Evolutionary conservation across 2,888 invertebrate species (phyloP), one percentile per base, ranked within the genome.

Genomic region (Parasteatoda lunata): DNA sequence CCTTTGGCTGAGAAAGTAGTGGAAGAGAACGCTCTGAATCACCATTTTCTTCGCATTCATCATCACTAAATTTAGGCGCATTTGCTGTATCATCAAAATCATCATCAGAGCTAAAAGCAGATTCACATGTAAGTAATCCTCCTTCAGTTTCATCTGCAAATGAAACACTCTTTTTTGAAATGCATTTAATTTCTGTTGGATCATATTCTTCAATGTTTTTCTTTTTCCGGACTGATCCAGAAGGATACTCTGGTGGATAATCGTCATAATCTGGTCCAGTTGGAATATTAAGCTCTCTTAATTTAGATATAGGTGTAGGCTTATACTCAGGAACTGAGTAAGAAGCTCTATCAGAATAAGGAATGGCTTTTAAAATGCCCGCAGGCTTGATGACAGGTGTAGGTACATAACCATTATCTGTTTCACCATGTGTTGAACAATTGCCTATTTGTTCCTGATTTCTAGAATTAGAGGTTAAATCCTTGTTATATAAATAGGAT

Each of bases 191-290:
- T 85, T 84, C 77, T 15, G 88, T 83, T 0, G 89, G 89, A 77
- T 89, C 89, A 81, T 90, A 90, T 66, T 89, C 89, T 73, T 88
- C 76, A 13, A 82, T 66, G 30, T 88, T 80, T 66, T 84, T 84
- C 13, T 79, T 87, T 73, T 81, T 85, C 15, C 52, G 15, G 11
- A 65, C 13, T 49, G 73, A 45, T 9, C 9, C 4, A 7, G 72
- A 52, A 30, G 30, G 30, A 30, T 77, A 81, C 3, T 69, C 66
- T 5, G 86, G 77, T 49, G 69, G 8, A n/a, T 83, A 64, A 47
- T 76, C 64, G 48, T 69, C 51, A 71, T n/a, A 65, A 8, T 76
- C 59, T 48, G 48, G 9, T 15, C 49, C 45, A n/a, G 59, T 49
- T 5, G 59, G 47, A 51, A 54, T 51, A 52, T 77, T 83, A 77